Conservation (phyloP, 2,888 invertebrate species). For the Caenorhabditis auriculariae region DNA sequence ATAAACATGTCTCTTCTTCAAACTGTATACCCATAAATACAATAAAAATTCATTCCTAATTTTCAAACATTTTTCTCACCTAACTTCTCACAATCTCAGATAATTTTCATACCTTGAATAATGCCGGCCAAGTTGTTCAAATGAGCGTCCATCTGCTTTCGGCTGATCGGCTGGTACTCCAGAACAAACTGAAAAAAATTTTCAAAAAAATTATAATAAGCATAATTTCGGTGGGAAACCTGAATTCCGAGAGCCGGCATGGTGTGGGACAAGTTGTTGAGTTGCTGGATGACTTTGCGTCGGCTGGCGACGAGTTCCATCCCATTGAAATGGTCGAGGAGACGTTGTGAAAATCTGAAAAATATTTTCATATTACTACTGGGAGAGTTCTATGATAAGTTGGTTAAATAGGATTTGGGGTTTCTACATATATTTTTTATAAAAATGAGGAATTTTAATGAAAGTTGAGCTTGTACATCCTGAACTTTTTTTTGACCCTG, state of each 20-base stretch:
- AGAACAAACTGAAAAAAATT: conserved; percentile 27
- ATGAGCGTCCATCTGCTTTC: conserved; percentile 33
- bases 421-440: too few relatives aligned
- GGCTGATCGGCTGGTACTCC: conserved; percentile 37
- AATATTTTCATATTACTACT: too few relatives aligned
- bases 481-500: too few relatives aligned
- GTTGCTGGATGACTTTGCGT: conserved; percentile 52
- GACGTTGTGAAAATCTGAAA: conserved; percentile 47
- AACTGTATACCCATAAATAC: too few relatives aligned
- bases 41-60: too few relatives aligned
- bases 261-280: conserved; percentile 47
- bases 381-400: not conserved
- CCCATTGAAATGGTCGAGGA: conserved; percentile 48
- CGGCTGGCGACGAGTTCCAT: conserved; percentile 50
- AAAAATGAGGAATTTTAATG: too few relatives aligned
- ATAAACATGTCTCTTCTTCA: too few relatives aligned
- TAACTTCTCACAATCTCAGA: too few relatives aligned
- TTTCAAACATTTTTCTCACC: too few relatives aligned
- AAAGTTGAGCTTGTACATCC: too few relatives aligned
- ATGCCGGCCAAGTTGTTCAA: conserved; percentile 20
- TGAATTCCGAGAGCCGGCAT: conserved; percentile 50
- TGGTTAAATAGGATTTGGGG: too few relatives aligned
- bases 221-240: conserved; percentile 1
- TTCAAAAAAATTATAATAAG: not conserved
- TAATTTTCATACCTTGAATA: too few relatives aligned